Conservation (phyloP, 2,113 vertebrate genomes). For the Recurvirostra avosetta region DNA sequence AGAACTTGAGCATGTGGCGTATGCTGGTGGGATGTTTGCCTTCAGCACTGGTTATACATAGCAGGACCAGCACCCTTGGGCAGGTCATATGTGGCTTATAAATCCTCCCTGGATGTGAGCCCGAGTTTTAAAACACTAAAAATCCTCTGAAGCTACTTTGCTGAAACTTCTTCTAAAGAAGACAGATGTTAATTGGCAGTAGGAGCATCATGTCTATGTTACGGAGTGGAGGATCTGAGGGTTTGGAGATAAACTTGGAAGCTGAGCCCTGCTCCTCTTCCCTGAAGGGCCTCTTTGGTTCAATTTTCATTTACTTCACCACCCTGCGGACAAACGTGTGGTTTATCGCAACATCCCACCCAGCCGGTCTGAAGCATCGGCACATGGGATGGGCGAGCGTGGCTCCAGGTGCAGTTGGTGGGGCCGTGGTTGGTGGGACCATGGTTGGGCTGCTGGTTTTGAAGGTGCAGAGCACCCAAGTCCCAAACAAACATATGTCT, state of each 20-base stretch:
- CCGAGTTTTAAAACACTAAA: background rate
- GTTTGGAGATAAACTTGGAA: background rate
- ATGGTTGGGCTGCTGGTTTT: background rate
- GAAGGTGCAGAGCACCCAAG: background rate
- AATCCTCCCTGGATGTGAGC: background rate
- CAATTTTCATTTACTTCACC: background rate
- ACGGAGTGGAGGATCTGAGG: background rate
- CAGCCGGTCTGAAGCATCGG: rapidly evolving
- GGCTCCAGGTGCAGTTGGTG: background rate
- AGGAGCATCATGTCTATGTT: background rate
- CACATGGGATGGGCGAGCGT: rapidly evolving
- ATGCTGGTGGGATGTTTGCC: background rate
- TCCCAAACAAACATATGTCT: background rate
- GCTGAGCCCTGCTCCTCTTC: background rate
- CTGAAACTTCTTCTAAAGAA: background rate
- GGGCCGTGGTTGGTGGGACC: background rate
- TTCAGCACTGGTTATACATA: background rate
- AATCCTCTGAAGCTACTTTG: background rate
- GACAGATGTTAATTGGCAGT: too few relatives aligned
- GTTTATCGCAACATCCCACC: background rate
- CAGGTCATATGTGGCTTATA: background rate
- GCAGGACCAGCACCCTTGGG: background rate
- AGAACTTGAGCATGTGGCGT: background rate
- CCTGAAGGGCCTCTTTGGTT: background rate
- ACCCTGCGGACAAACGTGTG: rapidly evolving